Percentiles rank a stretch among this genome's conserved stretches.
These are phyloP conservation scores for Sinocyclocheilus grahami DNA, from an alignment of 2,113 vertebrate species.

Conservation along the genomic window DNA sequence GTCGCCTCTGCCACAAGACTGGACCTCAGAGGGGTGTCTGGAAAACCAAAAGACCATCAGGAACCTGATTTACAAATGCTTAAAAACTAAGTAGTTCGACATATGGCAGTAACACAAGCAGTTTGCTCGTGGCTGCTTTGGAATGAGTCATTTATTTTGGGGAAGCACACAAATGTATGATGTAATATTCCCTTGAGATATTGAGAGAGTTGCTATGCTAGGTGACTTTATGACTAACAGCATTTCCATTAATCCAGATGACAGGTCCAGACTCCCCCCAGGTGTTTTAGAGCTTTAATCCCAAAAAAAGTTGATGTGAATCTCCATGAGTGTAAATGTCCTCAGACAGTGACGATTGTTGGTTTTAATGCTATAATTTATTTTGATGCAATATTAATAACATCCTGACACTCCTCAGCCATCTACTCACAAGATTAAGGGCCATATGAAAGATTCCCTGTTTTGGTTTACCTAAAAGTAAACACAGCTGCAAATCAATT, in stretches of 20 bases:
- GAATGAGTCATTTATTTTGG: constrained; percentile 16
- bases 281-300: constrained; percentile 44
- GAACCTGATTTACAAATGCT: not conserved
- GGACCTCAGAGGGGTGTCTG: constrained; percentile 82
- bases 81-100: not conserved
- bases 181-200: constrained; percentile 27
- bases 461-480: constrained; percentile 50
- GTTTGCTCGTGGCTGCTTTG: not conserved
- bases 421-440: not conserved
- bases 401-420: constrained; percentile 27
- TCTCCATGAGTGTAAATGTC: constrained; percentile 25
- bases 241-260: constrained; percentile 16
- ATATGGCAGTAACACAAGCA: not conserved
- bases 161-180: not conserved
- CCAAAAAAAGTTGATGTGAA: constrained; percentile 36
- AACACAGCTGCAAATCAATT: constrained; percentile 51
- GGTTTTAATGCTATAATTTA: constrained; percentile 3
- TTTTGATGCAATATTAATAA: constrained; percentile 19
- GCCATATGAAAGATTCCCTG: constrained; percentile 47
- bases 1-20: constrained; percentile 87
- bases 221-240: constrained; percentile 52
- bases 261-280: constrained; percentile 15
- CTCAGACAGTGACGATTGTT: constrained; percentile 37
- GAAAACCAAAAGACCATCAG: not conserved
- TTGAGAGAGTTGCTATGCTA: constrained; percentile 54